These are phyloP conservation scores for Aleiodes alternator DNA, from an alignment of 2,888 invertebrate genomes.

Conservation along the genomic window DNA sequence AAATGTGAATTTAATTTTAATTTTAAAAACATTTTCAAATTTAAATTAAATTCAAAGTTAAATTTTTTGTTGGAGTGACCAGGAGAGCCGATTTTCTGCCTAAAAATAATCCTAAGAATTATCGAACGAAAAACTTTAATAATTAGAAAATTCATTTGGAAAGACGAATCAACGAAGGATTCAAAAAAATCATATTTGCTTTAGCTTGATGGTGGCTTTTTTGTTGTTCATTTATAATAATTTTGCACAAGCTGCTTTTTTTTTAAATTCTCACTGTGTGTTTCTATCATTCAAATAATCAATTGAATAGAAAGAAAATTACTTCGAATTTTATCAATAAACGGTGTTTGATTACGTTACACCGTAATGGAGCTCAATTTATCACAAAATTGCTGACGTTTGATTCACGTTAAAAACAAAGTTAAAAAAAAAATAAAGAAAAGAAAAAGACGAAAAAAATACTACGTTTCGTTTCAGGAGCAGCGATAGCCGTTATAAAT, in stretches of 20 bases:
- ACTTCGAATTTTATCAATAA: constrained; percentile 10
- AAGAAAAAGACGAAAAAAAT: constrained; percentile 14
- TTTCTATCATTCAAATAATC: not conserved
- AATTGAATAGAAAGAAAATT: constrained; percentile 1
- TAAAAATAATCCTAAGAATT: too few relatives aligned
- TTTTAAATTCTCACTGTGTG: not conserved
- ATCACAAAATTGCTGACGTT: constrained; percentile 17
- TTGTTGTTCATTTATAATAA: not conserved
- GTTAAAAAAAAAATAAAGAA: constrained; percentile 16
- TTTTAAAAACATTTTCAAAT: too few relatives aligned
- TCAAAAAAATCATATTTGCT: not conserved
- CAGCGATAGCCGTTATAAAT: constrained; percentile 84
- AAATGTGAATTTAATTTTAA: not conserved
- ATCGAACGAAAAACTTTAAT: too few relatives aligned
- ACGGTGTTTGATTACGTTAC: constrained; percentile 15
- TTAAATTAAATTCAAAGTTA: too few relatives aligned
- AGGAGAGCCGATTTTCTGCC: too few relatives aligned
- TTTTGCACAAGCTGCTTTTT: constrained; percentile 2
- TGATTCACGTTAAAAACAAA: constrained; percentile 20
- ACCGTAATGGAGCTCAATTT: constrained; percentile 11
- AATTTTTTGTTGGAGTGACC: too few relatives aligned
- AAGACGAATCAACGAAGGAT: not conserved
- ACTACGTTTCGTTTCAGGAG: constrained; percentile 71
- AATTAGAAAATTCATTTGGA: not conserved
- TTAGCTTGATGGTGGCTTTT: constrained; percentile 41